phyloP scores from a whole-genome alignment of 2,113 vertebrate species.

The Pachycephala philippinensis region DNA sequence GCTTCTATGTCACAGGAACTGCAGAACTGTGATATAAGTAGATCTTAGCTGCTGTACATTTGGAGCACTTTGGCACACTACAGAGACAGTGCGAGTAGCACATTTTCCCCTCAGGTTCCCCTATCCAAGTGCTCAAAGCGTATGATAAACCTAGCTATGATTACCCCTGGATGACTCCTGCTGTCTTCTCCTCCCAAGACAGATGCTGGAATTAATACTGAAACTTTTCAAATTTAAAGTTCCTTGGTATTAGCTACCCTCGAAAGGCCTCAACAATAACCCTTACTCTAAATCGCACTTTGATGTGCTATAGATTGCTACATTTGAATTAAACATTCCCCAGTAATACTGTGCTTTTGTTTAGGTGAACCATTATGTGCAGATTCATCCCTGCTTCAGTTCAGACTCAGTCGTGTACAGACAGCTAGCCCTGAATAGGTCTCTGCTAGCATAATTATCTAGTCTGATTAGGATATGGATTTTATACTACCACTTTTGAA shows the following conservation, averaged over 20 bases:
- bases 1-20: not conserved
- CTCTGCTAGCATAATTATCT: not conserved
- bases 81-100: fast-evolving
- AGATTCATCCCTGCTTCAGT: not conserved
- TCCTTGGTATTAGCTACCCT: not conserved
- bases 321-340: not conserved
- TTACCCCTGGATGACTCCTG: not conserved
- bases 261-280: not conserved
- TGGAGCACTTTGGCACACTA: not conserved
- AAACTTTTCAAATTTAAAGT: not conserved
- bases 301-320: not conserved
- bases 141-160: not conserved
- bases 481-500: not conserved
- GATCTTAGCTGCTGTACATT: not conserved
- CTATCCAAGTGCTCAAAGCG: not conserved
- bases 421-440: not conserved
- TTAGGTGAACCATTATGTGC: not conserved
- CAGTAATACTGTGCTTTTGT: not conserved
- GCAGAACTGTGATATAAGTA: not conserved
- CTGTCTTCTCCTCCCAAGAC: not conserved
- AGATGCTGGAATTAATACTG: not conserved
- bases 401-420: not conserved
- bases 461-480: not conserved
- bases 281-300: not conserved
- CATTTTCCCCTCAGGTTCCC: not conserved